Evolutionary conservation across 2,888 invertebrate genomes (phyloP), one percentile per base, ranked within the genome.

Genomic region (Brachypterus glaber): DNA sequence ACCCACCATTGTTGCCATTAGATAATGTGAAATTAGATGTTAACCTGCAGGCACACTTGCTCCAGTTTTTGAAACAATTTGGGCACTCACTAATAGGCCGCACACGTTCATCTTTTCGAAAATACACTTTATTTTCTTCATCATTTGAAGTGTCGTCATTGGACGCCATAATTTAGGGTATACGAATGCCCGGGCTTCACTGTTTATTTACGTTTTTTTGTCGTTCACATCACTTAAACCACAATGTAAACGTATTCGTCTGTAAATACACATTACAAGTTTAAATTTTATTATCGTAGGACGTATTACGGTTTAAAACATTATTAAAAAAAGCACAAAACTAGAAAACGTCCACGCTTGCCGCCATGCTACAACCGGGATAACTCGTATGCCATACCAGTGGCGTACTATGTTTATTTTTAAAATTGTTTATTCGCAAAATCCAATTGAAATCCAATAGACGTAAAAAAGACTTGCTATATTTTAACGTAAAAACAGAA

Each of bases 351-450:
- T 53, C 47, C 51, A 53, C 50, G 51, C 52, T 51, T 55, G 50
- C 54, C 58, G 55, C 58, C 58, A 58, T 58, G 55, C 55, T 56
- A 50, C 44, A 48, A 54, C 53, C 52, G 52, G 53, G 48, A 48
- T 47, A 49, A 45, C 44, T 44, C 40, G 37, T 43, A 42, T 35
- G 33, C 37, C 37, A 35, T 30, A 31, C 4, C 41, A 42, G 29
- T 36, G 42, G 35, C 42, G 42, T 42, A 32, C 35, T n/a, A n/a
- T n/a, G n/a, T n/a, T n/a, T n/a, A n/a, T n/a, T n/a, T n/a, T n/a
- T n/a, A n/a, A n/a, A n/a, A n/a, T n/a, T n/a, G n/a, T n/a, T n/a
- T n/a, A n/a, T n/a, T n/a, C n/a, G n/a, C n/a, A n/a, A n/a, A n/a
- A n/a, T n/a, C n/a, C n/a, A n/a, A n/a, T n/a, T n/a, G n/a, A n/a